Evolutionary conservation across 2,888 invertebrate genomes (phyloP).

Genomic region (Nemoura dubitans): DNA sequence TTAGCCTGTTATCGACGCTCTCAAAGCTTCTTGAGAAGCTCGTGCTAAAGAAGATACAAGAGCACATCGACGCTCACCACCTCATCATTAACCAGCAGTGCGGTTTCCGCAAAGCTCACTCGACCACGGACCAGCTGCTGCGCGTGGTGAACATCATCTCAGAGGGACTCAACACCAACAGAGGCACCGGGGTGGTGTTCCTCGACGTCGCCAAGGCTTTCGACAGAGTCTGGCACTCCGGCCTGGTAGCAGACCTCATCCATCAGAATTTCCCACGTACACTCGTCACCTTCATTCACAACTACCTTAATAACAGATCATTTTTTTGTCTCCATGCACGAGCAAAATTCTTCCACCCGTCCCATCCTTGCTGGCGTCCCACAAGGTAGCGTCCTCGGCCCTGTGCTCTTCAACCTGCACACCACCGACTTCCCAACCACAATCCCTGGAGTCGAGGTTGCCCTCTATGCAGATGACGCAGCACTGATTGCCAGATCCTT

Average conservation of each 20-base stretch:
- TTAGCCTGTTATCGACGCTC: too few species aligned
- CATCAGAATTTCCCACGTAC: too few species aligned
- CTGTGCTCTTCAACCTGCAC: background rate
- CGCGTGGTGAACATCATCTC: background rate
- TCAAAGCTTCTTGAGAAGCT: too few species aligned
- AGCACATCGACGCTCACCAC: too few species aligned
- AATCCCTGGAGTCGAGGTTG: background rate
- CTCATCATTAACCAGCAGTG: background rate
- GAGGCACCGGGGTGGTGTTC: too few species aligned
- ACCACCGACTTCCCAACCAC: background rate
- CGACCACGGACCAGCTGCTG: background rate
- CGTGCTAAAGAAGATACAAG: too few species aligned
- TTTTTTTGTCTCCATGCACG: background rate
- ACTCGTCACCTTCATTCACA: too few species aligned
- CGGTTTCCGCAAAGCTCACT: too few species aligned
- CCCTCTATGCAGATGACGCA: background rate
- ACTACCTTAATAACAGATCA: background rate
- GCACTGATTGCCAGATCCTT: too few species aligned
- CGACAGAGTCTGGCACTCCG: background rate
- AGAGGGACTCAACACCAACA: too few species aligned
- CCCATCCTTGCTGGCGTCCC: background rate
- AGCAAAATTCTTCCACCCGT: background rate
- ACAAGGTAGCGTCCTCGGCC: background rate
- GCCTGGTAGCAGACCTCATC: background rate
- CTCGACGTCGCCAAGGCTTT: background rate